phyloP scores from a whole-genome alignment of 2,797 vertebrate species.

The Taeniopygia guttata region DNA sequence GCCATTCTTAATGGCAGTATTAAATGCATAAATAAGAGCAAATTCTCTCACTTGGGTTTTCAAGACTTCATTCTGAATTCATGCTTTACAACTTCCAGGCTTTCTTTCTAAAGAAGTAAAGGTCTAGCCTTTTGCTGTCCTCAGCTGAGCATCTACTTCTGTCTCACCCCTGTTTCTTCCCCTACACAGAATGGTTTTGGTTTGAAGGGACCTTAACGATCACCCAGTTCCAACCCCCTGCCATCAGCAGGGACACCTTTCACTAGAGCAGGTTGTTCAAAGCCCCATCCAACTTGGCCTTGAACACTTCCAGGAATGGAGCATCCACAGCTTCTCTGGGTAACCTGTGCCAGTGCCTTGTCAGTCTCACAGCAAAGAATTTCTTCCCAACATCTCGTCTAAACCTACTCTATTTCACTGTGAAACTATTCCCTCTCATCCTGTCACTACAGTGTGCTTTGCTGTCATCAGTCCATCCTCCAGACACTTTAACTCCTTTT shows the following conservation, averaged over 20 bases:
- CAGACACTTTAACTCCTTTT: neutral
- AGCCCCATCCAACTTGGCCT: neutral
- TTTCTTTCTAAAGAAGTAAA: neutral
- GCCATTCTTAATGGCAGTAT: neutral
- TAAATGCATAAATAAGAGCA: neutral
- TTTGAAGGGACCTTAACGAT: neutral
- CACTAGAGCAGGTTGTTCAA: neutral
- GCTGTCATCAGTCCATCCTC: neutral
- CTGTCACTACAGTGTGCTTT: neutral
- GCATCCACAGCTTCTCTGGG: neutral
- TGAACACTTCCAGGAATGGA: neutral
- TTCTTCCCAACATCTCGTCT: neutral
- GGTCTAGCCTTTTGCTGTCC: neutral
- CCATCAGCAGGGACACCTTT: neutral
- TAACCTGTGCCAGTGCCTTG: neutral
- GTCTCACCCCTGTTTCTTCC: neutral
- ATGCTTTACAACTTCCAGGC: neutral
- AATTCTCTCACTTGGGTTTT: neutral
- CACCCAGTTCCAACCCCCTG: neutral
- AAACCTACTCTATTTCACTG: neutral
- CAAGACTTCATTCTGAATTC: neutral
- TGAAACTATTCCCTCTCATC: neutral
- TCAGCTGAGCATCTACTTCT: neutral
- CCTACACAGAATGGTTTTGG: neutral
- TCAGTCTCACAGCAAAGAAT: neutral